Percentiles rank a stretch among this genome's conserved stretches.
Conservation (phyloP, 2,888 invertebrate species). For the Leptinotarsa tumamoca region DNA sequence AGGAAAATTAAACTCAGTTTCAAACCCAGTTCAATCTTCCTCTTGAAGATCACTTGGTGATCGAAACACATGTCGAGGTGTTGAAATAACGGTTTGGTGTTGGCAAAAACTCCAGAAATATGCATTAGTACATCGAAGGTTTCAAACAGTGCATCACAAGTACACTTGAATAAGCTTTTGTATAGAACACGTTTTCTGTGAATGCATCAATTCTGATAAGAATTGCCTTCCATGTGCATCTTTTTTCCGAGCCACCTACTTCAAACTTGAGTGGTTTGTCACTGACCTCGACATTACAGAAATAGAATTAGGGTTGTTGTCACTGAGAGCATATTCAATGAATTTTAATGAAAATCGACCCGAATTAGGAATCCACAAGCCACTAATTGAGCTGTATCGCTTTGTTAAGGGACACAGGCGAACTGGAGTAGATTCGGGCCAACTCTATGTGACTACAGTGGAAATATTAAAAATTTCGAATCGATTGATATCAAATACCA, state of each 20-base stretch:
- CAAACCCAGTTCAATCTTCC: too few relatives aligned
- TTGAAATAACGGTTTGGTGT: too few relatives aligned
- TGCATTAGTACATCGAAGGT: too few relatives aligned
- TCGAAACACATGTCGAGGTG: too few relatives aligned
- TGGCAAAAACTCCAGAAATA: too few relatives aligned
- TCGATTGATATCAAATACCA: not conserved
- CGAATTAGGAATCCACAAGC: slow-evolving; percentile 2
- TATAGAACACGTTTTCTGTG: too few relatives aligned
- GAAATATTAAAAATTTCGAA: not conserved
- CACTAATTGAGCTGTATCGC: slow-evolving; percentile 5
- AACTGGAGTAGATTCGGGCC: not conserved
- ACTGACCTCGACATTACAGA: not conserved
- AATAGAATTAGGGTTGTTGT: not conserved
- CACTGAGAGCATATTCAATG: slow-evolving; percentile 8
- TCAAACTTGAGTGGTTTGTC: not conserved
- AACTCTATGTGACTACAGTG: not conserved
- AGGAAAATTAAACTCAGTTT: too few relatives aligned
- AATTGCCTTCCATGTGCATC: too few relatives aligned
- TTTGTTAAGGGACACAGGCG: slow-evolving; percentile 1
- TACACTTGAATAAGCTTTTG: too few relatives aligned
- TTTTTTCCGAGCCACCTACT: not conserved
- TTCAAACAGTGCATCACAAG: too few relatives aligned
- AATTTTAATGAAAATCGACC: slow-evolving; percentile 1
- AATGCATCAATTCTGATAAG: too few relatives aligned
- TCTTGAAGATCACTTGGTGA: too few relatives aligned